Base-by-base conservation (phyloP, 2,113 vertebrate genomes). In the Channa maculata region DNA sequence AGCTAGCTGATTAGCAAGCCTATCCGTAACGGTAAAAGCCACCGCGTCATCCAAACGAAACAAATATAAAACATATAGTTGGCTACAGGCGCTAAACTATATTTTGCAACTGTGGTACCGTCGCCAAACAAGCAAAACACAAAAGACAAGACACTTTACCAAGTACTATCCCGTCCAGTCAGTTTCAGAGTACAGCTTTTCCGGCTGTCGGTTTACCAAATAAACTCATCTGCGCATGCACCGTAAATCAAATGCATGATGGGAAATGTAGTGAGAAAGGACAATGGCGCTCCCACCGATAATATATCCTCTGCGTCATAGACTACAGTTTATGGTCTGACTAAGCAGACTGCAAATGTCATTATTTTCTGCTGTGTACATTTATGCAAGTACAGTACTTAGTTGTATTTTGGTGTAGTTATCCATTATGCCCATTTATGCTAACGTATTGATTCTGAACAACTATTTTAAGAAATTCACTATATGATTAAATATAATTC, bases 211-310 rank as follows among this genome's bases (percentile, higher is more conserved):
- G 77, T 82, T 72, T 73, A 71, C 82, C 45, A 89, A 92, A 90
- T 89, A 90, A 91, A 88, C 50, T 14, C 2, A 3, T 72, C 34
- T 86, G 88, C 84, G 91, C 84, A 0, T 93, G 93, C 91, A 91
- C 72, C 2, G 2, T 3, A 0, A 3, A 2, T 13, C 4, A 36
- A 10, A 11, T 59, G 89, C 61, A 67, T 73, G 2, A 4, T 51
- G 82, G 92, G 90, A 79, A 64, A 76, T 88, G 87, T 57, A 88
- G 91, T 92, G 72, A 34, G 3, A 12, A 11, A 33, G 4, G 2
- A 10, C 8, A 24, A 54, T 37, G 2, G 5, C 2, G 10, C 8
- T 66, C 3, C 33, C 11, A 41, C 48, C 50, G 3, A 59, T 68
- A 33, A 24, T 24, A 24, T 24, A 24, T 24, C 24, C 24, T 24